These are phyloP conservation scores for Mormoops blainvillei DNA, from an alignment of 2,113 vertebrate species.

Conservation along the genomic window DNA sequence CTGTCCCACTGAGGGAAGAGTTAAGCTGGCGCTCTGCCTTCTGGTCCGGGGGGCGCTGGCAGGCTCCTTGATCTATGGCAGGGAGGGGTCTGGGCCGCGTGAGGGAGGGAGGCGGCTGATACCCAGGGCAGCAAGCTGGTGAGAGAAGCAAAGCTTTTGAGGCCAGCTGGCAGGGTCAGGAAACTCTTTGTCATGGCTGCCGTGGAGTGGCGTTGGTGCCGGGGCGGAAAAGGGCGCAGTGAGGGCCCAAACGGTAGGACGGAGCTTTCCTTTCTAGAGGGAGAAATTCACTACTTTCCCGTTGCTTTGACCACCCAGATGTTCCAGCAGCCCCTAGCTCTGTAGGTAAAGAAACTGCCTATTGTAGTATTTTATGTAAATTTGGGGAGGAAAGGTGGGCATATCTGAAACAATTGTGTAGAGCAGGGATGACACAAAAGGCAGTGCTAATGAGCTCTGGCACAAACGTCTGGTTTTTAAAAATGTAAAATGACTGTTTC, in stretches of 20 bases:
- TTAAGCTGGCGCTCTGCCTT: conserved; percentile 53
- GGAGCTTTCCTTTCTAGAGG: neutral
- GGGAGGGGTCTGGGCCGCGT: neutral
- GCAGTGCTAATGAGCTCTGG: neutral
- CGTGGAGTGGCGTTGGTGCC: neutral
- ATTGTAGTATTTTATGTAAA: neutral
- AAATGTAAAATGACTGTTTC: neutral
- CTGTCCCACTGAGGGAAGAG: conserved; percentile 7
- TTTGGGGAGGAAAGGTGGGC: neutral
- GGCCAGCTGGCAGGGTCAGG: neutral
- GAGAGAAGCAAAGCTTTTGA: neutral
- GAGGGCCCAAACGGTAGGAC: neutral
- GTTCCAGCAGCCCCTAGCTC: neutral
- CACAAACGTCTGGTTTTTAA: neutral
- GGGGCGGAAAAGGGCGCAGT: neutral
- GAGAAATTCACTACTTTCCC: neutral
- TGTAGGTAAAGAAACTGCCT: neutral
- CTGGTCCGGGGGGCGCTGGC: neutral
- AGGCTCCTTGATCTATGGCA: neutral
- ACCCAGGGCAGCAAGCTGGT: neutral
- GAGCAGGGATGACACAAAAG: neutral
- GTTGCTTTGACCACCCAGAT: neutral
- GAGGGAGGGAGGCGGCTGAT: neutral
- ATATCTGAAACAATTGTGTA: neutral
- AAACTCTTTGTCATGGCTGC: neutral